phyloP scores from a whole-genome alignment of 2,888 invertebrate species.

The Ophion ellenae region DNA sequence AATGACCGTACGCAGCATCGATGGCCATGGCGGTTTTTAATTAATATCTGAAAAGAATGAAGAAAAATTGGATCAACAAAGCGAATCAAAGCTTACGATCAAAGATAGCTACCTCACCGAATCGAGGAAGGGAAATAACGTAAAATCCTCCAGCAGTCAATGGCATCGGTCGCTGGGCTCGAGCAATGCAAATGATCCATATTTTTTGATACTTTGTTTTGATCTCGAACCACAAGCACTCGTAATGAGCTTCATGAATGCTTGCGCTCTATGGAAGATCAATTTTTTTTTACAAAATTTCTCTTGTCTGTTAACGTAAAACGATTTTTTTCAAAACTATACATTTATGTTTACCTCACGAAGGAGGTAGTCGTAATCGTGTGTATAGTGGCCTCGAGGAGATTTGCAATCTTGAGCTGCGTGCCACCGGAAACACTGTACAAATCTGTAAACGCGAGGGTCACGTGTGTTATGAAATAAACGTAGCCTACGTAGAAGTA shows the following conservation, averaged over 20 bases:
- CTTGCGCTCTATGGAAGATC: slow-evolving; percentile 80
- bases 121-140: slow-evolving; percentile 84
- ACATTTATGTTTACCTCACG: not conserved
- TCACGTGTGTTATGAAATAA: too few species aligned
- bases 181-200: slow-evolving; percentile 85
- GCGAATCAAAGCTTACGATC: not conserved
- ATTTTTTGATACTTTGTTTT: slow-evolving; percentile 83
- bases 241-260: slow-evolving; percentile 85
- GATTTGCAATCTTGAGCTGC: too few species aligned
- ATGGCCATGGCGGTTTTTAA: slow-evolving; percentile 49
- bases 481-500: too few species aligned
- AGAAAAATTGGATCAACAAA: not conserved
- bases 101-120: slow-evolving; percentile 82
- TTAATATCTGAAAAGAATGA: slow-evolving; percentile 42
- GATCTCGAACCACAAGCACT: slow-evolving; percentile 86
- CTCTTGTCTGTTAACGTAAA: not conserved
- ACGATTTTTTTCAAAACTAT: not conserved
- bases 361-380: slow-evolving; percentile 42
- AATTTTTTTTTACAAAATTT: not conserved
- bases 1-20: slow-evolving; percentile 45
- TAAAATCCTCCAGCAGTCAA: slow-evolving; percentile 86
- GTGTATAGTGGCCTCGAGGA: too few species aligned
- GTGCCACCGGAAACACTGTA: too few species aligned
- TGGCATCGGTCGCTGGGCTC: slow-evolving; percentile 84
- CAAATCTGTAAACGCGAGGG: too few species aligned